Conservation (phyloP, 2,797 vertebrate species). For the Eupleurogrammus muticus region DNA sequence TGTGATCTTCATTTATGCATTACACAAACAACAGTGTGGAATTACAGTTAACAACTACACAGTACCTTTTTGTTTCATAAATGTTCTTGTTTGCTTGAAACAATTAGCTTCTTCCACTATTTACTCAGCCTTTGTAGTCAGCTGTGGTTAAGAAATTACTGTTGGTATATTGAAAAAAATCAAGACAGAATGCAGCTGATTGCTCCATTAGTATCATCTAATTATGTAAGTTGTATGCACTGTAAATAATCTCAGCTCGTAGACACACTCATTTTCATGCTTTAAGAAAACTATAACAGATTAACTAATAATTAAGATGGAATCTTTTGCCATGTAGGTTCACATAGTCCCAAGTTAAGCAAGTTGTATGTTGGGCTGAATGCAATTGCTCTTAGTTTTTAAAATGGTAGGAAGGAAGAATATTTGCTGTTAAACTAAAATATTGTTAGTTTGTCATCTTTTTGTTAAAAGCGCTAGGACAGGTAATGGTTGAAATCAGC, state of each 20-base stretch:
- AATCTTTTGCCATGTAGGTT: not conserved
- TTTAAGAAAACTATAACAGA: constrained; percentile 15
- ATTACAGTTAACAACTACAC: constrained; percentile 1
- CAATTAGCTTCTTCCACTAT: not conserved
- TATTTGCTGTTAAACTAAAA: constrained; percentile 8
- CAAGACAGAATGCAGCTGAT: not conserved
- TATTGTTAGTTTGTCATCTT: not conserved
- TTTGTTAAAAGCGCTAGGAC: too few species aligned
- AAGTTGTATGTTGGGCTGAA: constrained; percentile 4
- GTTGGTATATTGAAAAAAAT: constrained; percentile 11
- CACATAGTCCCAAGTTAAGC: constrained; percentile 6
- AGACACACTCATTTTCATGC: constrained; percentile 20
- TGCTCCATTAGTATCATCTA: not conserved
- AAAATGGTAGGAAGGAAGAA: not conserved
- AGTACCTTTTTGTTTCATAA: not conserved
- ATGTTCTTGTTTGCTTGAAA: constrained; percentile 3
- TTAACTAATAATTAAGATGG: constrained; percentile 13
- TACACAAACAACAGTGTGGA: not conserved
- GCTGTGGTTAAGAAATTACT: not conserved
- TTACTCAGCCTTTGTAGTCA: not conserved
- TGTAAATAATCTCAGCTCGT: constrained; percentile 8
- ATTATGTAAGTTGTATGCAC: not conserved
- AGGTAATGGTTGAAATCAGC: too few species aligned
- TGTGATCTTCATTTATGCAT: constrained; percentile 23
- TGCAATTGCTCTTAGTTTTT: not conserved